Conservation (phyloP, 1,140 invertebrate genomes). For the Batillaria attramentaria region DNA sequence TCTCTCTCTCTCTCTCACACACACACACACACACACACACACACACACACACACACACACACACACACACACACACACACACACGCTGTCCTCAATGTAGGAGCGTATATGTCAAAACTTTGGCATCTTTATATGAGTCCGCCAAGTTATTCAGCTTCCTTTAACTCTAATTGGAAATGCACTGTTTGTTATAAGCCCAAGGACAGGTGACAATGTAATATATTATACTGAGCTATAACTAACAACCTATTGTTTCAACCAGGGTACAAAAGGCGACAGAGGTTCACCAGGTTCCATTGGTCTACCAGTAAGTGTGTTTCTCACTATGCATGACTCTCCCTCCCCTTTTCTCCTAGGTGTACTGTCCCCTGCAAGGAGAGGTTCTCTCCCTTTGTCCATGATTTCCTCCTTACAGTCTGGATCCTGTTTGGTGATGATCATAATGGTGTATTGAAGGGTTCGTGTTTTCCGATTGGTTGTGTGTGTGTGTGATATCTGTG, state of each 20-base stretch:
- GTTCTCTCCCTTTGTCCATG: slow-evolving; percentile 18
- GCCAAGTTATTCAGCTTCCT: no score
- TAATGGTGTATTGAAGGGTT: no score
- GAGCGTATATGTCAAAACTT: no score
- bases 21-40: neutral
- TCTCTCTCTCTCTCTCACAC: slow-evolving; percentile 15
- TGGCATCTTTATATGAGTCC: no score
- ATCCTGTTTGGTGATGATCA: no score
- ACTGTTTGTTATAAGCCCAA: no score
- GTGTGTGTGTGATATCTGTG: no score
- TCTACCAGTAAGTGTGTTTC: slow-evolving; percentile 83
- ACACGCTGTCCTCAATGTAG: neutral
- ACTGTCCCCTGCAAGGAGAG: neutral
- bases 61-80: slow-evolving; percentile 1
- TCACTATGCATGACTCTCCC: slow-evolving; percentile 19
- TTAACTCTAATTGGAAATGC: no score
- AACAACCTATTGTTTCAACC: slow-evolving; percentile 39
- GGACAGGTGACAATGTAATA: no score
- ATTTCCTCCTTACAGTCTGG: no score
- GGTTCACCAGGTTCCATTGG: slow-evolving; percentile 95
- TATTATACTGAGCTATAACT: slow-evolving; percentile 1
- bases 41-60: slow-evolving; percentile 3
- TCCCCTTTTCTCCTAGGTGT: neutral
- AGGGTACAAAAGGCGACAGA: slow-evolving; percentile 92
- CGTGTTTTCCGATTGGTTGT: no score